Percentiles rank a stretch among this genome's conserved stretches.
phyloP scores from a whole-genome alignment of 2,113 vertebrate genomes.

The Callipepla californica region DNA sequence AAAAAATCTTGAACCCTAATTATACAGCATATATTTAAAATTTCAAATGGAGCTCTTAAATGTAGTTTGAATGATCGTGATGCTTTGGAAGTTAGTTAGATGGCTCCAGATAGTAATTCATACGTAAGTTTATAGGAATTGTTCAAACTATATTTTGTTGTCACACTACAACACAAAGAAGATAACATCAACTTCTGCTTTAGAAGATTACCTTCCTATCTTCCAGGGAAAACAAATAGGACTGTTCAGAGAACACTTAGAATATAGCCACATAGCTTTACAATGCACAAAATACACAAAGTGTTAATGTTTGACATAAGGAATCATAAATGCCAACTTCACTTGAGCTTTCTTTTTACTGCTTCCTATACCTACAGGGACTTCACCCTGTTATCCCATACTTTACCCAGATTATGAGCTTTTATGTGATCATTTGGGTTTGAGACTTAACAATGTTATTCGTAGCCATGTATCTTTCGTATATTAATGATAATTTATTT shows the following conservation, averaged over 20 bases:
- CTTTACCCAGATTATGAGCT: background rate
- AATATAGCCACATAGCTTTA: background rate
- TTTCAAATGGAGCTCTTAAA: background rate
- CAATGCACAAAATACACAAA: background rate
- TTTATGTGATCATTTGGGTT: background rate
- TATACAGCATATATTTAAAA: background rate
- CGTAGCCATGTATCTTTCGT: background rate
- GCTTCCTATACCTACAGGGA: background rate
- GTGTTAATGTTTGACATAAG: background rate
- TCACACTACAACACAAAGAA: background rate
- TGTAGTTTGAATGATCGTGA: background rate
- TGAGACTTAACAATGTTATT: background rate
- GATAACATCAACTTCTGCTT: background rate
- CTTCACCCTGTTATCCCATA: background rate
- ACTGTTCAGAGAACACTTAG: background rate
- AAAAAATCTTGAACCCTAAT: background rate
- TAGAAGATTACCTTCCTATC: background rate
- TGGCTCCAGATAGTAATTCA: slow-evolving; percentile 10
- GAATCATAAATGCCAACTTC: background rate
- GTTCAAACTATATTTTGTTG: background rate
- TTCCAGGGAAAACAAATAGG: background rate
- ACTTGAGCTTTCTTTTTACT: background rate
- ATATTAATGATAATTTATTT: background rate
- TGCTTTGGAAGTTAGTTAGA: background rate
- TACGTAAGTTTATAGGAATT: background rate